A percentile compares a stretch with the other conserved stretches of the same genome.
Evolutionary conservation across 2,888 invertebrate genomes (phyloP).

Genomic region (Drosophila quasianomalipes): DNA sequence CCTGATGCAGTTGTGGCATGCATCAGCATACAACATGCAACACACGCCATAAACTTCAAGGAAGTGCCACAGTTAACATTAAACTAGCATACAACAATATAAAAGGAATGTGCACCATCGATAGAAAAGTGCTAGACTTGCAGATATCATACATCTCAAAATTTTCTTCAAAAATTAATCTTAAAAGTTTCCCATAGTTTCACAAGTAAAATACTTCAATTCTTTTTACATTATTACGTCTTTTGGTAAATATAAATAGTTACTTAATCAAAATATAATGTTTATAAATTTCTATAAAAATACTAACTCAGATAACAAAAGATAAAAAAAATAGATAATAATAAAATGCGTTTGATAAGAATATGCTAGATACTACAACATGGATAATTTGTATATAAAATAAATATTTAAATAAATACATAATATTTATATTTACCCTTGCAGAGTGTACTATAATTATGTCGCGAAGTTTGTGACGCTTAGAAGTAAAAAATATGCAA

Average conservation of each 20-base stretch:
- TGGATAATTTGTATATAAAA: not conserved
- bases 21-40: conserved; percentile 57
- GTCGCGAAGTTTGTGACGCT: not conserved
- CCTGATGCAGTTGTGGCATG: conserved; percentile 65
- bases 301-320: not conserved
- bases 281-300: not conserved
- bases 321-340: not conserved
- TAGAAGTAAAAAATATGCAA: not conserved
- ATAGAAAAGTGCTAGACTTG: not conserved
- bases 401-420: not conserved
- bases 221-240: not conserved
- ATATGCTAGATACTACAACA: not conserved
- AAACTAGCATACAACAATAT: conserved; percentile 11
- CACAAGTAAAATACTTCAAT: not conserved
- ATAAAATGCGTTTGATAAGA: not conserved
- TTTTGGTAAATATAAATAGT: not conserved
- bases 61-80: conserved; percentile 62
- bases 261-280: not conserved
- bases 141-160: conserved; percentile 14
- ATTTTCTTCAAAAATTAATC: not conserved
- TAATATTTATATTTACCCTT: not conserved
- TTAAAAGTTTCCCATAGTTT: not conserved
- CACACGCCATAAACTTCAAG: conserved; percentile 70
- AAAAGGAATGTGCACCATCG: conserved; percentile 9
- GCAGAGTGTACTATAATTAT: not conserved